phyloP scores from a whole-genome alignment of 2,797 vertebrate species.

The Mastacembelus armatus region DNA sequence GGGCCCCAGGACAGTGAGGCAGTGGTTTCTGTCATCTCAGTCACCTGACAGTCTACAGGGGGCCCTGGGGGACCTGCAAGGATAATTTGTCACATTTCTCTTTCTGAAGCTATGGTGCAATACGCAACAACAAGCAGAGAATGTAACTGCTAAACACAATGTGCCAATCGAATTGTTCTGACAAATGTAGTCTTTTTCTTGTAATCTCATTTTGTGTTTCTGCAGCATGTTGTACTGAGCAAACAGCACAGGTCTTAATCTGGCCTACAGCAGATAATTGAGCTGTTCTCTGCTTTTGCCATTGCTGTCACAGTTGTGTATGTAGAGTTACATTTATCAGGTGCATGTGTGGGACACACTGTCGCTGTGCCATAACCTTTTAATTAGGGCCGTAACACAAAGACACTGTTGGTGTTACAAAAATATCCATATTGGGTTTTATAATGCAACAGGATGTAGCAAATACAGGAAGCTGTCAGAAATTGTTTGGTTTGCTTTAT shows the following conservation, averaged over 20 bases:
- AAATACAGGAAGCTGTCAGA: neutral
- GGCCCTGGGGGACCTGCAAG: constrained; percentile 90
- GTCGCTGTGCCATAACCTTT: neutral
- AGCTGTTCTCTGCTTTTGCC: neutral
- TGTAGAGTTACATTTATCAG: neutral
- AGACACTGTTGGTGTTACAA: neutral
- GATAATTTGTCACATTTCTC: constrained; percentile 28
- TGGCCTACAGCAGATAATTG: neutral
- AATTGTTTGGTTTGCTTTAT: neutral
- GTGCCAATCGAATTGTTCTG: neutral
- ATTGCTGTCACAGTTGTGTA: neutral
- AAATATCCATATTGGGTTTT: neutral
- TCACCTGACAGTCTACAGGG: constrained; percentile 89
- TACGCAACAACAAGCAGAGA: neutral
- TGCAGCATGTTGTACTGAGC: neutral
- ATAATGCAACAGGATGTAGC: neutral
- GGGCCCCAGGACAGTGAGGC: constrained; percentile 92
- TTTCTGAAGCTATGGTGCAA: neutral
- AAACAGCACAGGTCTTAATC: neutral
- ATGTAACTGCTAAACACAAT: neutral
- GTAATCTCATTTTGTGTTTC: neutral
- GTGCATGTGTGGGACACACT: neutral
- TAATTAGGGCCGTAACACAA: neutral
- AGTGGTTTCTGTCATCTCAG: constrained; percentile 90
- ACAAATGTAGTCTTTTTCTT: neutral